These are phyloP conservation scores for Selenia dentaria DNA, from an alignment of 2,888 invertebrate genomes.

Conservation along the genomic window DNA sequence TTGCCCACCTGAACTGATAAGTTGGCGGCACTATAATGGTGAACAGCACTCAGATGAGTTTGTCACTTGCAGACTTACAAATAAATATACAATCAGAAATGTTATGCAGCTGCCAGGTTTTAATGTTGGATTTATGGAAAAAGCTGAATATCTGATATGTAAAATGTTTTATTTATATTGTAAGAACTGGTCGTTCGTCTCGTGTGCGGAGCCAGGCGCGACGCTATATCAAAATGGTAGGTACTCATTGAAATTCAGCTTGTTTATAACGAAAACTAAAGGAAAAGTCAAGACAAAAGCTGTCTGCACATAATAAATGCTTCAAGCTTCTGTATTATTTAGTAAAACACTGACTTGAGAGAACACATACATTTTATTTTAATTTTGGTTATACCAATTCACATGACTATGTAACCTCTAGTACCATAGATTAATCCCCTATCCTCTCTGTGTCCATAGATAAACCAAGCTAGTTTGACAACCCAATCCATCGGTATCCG, in stretches of 20 bases:
- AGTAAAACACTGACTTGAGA: too few relatives aligned
- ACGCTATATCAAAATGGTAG: constrained; percentile 20
- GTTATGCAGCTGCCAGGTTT: constrained; percentile 28
- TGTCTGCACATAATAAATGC: not conserved
- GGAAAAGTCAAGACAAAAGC: constrained; percentile 14
- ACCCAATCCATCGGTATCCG: too few relatives aligned
- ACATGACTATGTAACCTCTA: too few relatives aligned
- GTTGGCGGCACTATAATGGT: too few relatives aligned
- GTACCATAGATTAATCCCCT: too few relatives aligned
- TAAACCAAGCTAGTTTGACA: too few relatives aligned
- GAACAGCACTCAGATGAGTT: constrained; percentile 54
- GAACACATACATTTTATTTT: too few relatives aligned
- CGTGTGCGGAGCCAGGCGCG: constrained; percentile 2
- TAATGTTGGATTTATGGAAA: constrained; percentile 38
- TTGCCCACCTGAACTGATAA: too few relatives aligned
- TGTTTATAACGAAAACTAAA: constrained; percentile 4
- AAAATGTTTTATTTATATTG: constrained; percentile 36
- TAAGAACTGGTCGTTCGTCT: constrained; percentile 25
- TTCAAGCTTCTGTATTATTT: too few relatives aligned
- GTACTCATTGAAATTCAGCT: constrained; percentile 16
- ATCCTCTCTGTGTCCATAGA: too few relatives aligned
- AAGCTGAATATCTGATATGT: constrained; percentile 26
- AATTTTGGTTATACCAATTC: too few relatives aligned
- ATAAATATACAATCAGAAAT: constrained; percentile 26
- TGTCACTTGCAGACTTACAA: constrained; percentile 40